phyloP scores from a whole-genome alignment of 2,797 vertebrate genomes.

The Urocyon cinereoargenteus region DNA sequence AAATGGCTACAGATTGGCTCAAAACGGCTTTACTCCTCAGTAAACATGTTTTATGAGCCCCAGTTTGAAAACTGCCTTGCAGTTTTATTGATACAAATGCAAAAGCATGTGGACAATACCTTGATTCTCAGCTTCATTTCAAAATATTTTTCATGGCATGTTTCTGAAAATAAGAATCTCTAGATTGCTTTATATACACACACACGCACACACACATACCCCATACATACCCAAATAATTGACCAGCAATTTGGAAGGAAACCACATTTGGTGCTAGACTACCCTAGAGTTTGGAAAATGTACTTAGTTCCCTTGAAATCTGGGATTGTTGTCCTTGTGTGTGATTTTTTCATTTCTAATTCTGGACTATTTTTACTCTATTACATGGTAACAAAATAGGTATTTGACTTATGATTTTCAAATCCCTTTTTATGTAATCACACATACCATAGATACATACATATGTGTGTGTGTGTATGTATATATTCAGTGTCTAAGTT shows the following conservation, averaged over 20 bases:
- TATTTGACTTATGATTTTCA: constrained; percentile 10
- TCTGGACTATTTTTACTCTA: background rate
- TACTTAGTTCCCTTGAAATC: background rate
- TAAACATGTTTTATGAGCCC: background rate
- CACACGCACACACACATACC: background rate
- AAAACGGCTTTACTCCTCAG: background rate
- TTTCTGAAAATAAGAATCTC: background rate
- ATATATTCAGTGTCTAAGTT: background rate
- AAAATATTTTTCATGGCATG: background rate
- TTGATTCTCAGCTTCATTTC: constrained; percentile 2
- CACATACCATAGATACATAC: background rate
- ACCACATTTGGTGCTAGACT: background rate
- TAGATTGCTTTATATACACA: background rate
- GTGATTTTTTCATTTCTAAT: background rate
- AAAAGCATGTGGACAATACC: background rate
- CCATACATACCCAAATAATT: background rate
- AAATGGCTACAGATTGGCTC: background rate
- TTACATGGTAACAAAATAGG: background rate
- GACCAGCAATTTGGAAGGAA: background rate
- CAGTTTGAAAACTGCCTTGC: background rate
- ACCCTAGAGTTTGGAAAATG: background rate
- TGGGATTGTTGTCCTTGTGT: background rate
- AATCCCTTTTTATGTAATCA: background rate
- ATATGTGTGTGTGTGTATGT: background rate
- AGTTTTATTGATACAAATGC: background rate